Conservation (phyloP, 2,113 vertebrate species). For the Halcyon senegalensis region DNA sequence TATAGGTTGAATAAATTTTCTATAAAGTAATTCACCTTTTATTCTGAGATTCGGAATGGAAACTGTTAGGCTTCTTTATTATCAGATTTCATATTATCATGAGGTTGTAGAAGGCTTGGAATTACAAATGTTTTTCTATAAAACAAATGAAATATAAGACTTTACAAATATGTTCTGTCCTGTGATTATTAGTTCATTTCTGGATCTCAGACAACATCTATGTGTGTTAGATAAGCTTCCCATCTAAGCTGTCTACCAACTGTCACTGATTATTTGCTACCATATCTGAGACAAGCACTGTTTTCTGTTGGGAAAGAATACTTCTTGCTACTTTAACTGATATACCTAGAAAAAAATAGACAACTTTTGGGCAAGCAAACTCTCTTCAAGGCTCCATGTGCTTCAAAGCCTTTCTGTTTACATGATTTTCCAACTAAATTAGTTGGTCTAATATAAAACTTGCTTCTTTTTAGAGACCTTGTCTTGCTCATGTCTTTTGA, state of each 20-base stretch:
- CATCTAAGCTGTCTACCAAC: background rate
- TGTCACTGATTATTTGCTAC: background rate
- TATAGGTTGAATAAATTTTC: constrained; percentile 32
- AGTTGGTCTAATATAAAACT: background rate
- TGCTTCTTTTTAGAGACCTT: background rate
- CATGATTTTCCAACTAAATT: background rate
- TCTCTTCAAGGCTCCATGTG: background rate
- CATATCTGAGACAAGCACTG: background rate
- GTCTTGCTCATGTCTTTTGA: background rate
- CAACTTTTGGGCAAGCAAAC: background rate
- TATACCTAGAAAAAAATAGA: background rate
- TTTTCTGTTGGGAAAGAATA: background rate
- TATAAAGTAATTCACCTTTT: constrained; percentile 1
- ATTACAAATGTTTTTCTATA: background rate
- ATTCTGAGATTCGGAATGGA: background rate
- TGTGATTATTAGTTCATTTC: background rate
- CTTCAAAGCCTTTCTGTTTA: background rate
- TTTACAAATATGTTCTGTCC: background rate
- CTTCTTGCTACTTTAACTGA: background rate
- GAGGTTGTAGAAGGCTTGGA: background rate
- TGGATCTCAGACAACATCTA: background rate
- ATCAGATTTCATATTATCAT: background rate
- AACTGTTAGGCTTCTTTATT: background rate
- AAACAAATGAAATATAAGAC: background rate
- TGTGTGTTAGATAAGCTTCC: background rate